These are phyloP conservation scores for Amyelois transitella DNA, from an alignment of 1,140 invertebrate species.

Conservation along the genomic window DNA sequence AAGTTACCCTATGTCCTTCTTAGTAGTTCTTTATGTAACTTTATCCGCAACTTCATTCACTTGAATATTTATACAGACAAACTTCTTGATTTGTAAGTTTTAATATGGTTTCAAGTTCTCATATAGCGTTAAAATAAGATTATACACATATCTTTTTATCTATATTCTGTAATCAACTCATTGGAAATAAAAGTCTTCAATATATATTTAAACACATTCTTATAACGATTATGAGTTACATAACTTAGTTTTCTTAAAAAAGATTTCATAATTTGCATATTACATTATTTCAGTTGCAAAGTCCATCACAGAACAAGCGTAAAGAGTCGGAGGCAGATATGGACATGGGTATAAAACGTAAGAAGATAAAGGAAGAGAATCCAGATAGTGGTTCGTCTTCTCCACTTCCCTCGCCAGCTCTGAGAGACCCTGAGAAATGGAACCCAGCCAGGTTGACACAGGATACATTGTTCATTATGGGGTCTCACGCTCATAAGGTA, in stretches of 20 bases:
- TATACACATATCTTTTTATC: too few species aligned
- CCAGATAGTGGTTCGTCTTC: slow-evolving; percentile 42
- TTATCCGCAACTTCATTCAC: too few species aligned
- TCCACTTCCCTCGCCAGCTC: slow-evolving; percentile 41
- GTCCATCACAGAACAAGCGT: slow-evolving; percentile 74
- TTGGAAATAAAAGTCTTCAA: too few species aligned
- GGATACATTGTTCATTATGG: slow-evolving; percentile 87
- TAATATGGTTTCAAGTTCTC: too few species aligned
- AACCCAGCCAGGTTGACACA: slow-evolving; percentile 80
- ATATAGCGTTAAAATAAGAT: too few species aligned
- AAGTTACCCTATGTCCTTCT: too few species aligned
- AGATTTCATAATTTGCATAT: neutral
- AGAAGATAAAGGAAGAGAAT: slow-evolving; percentile 66
- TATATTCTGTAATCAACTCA: too few species aligned
- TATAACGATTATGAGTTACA: too few species aligned
- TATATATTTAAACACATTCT: too few species aligned
- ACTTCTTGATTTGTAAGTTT: too few species aligned
- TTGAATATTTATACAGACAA: too few species aligned
- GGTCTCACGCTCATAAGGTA: slow-evolving; percentile 84
- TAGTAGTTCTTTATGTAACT: too few species aligned
- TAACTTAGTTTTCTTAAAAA: neutral
- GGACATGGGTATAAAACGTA: slow-evolving; percentile 66
- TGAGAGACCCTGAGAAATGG: slow-evolving; percentile 78
- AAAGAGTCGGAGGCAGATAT: slow-evolving; percentile 79
- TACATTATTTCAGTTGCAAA: slow-evolving; percentile 51